These are phyloP conservation scores for Nematostella vectensis DNA, from an alignment of 92 coral and sea anemone genomes.

Conservation along the genomic window DNA sequence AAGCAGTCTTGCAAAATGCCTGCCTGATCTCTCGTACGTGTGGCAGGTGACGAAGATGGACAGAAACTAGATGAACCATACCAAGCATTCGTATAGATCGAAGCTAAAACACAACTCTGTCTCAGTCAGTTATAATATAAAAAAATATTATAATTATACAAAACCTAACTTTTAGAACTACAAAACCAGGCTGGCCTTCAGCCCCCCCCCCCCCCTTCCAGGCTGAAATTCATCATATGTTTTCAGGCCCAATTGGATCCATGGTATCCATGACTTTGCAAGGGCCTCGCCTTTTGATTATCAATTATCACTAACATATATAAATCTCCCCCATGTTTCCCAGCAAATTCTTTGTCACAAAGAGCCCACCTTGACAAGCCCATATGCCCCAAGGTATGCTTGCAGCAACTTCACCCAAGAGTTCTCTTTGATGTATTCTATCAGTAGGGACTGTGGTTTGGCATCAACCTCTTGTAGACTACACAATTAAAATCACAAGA, in stretches of 20 bases:
- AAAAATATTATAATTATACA: not conserved
- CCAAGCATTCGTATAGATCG: conserved; percentile 95
- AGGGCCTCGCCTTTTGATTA: too few relatives aligned
- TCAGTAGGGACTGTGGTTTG: conserved; percentile 80
- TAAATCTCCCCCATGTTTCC: too few relatives aligned
- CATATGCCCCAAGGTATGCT: conserved; percentile 95
- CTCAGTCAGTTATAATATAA: not conserved
- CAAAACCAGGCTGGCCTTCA: too few relatives aligned
- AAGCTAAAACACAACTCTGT: conserved; percentile 51
- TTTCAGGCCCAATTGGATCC: too few relatives aligned
- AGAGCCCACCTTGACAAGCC: conserved; percentile 85
- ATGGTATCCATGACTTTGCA: too few relatives aligned
- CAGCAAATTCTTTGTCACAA: too few relatives aligned
- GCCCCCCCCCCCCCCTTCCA: too few relatives aligned
- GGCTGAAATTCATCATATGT: too few relatives aligned
- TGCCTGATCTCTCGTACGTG: conserved; percentile 79
- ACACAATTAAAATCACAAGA: not conserved
- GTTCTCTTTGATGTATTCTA: conserved; percentile 91
- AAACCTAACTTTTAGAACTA: too few relatives aligned
- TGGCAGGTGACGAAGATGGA: conserved; percentile 75
- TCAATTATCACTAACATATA: too few relatives aligned
- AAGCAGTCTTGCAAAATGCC: conserved; percentile 86
- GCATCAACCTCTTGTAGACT: conserved; percentile 96
- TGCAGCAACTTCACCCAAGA: conserved; percentile 95
- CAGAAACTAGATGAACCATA: conserved; percentile 92